phyloP scores from a whole-genome alignment of 2,888 invertebrate species.

The Oscheius onirici region DNA sequence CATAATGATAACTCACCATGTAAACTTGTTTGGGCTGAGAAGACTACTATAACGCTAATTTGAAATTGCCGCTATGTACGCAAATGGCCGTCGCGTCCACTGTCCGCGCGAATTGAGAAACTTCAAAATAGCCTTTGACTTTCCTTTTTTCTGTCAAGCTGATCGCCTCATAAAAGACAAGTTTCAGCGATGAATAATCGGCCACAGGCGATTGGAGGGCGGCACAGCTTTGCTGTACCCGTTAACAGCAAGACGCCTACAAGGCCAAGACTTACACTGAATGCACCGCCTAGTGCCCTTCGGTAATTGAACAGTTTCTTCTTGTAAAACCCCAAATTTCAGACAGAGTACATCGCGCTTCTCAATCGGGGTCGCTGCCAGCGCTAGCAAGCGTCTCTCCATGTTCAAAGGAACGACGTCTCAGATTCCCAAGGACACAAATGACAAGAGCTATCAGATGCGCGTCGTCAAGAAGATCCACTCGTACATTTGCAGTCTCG shows the following conservation, averaged over 20 bases:
- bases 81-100: too few species aligned
- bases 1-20: too few species aligned
- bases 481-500: not conserved
- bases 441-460: slow-evolving; percentile 8
- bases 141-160: not conserved
- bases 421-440: slow-evolving; percentile 21
- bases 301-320: not conserved
- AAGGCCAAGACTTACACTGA: not conserved
- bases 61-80: too few species aligned
- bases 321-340: too few species aligned
- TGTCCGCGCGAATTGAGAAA: not conserved
- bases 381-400: not conserved
- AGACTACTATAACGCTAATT: too few species aligned
- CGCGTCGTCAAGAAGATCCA: slow-evolving; percentile 25
- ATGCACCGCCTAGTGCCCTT: not conserved
- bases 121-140: not conserved
- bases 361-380: slow-evolving; percentile 1
- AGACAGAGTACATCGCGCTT: not conserved
- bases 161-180: not conserved
- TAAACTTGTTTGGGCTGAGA: too few species aligned
- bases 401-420: not conserved
- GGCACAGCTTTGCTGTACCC: not conserved
- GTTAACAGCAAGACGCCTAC: slow-evolving; percentile 20
- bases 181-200: slow-evolving; percentile 7
- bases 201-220: not conserved